Percentiles rank a stretch among this genome's conserved stretches.
These are phyloP conservation scores for Manis pentadactyla DNA, from an alignment of 2,797 vertebrate species.

Conservation along the genomic window DNA sequence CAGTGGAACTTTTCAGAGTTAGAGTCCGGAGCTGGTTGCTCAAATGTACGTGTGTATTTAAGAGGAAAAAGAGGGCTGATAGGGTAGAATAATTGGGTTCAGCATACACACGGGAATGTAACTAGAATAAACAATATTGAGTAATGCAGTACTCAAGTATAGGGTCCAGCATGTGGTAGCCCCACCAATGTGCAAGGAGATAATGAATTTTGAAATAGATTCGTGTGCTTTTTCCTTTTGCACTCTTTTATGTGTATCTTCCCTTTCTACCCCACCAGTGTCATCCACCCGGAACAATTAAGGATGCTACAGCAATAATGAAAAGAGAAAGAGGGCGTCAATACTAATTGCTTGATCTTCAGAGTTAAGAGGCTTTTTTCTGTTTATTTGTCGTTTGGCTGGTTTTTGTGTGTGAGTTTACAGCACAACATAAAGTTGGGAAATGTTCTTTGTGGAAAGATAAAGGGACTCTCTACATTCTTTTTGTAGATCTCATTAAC, in stretches of 20 bases:
- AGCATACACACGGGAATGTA: background rate
- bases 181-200: background rate
- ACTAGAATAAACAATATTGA: background rate
- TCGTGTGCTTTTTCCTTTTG: background rate
- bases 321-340: background rate
- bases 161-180: background rate
- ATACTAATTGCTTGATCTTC: background rate
- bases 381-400: background rate
- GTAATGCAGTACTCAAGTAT: background rate
- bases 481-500: background rate
- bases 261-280: background rate
- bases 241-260: background rate
- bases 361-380: background rate
- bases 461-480: background rate
- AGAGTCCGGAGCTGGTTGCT: background rate
- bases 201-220: background rate
- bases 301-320: background rate
- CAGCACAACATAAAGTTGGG: background rate
- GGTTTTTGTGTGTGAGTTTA: background rate
- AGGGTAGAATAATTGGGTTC: background rate
- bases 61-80: background rate
- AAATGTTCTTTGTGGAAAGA: conserved; percentile 15
- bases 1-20: background rate
- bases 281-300: background rate
- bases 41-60: background rate